Base-by-base conservation (phyloP, 2,797 vertebrate genomes). In the Platalea minor region DNA sequence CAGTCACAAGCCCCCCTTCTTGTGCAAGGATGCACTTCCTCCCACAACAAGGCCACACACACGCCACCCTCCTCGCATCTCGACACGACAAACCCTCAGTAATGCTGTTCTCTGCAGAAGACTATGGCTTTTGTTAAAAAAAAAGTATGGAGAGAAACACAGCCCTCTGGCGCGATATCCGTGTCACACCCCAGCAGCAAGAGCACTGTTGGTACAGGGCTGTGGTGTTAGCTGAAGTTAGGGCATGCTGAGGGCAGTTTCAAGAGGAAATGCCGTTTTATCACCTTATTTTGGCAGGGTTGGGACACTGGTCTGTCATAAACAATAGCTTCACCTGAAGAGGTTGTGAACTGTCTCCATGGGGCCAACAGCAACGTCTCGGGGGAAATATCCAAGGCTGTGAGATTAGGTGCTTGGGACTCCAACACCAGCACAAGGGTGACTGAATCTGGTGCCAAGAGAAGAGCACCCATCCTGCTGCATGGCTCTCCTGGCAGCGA, bases 341-440 rank as follows among this genome's bases (percentile, higher is more conserved):
- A 89, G 54, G 51, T 15, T 57, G 45, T 46, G 74, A 69, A 65
- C 29, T 16, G 50, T 57, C 46, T 79, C 45, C 4, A 1, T 3
- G 23, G 17, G 51, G 48, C 54, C 46, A 73, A 85, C 20, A 73
- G 84, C 46, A 77, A 56, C 4, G 3, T 63, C 43, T 63, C 4
- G 9, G 43, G 51, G 48, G 54, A 80, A 78, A 48, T 43, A 35
- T 0, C 6, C n/a, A 53, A n/a, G 24, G 39, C 29, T 73, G 69
- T 68, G 37, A 61, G 43, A 68, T 35, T 8, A 54, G 46, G 19
- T 33, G 41, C 50, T 77, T 43, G 39, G 67, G 18, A 79, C 23
- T 82, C 17, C 35, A 2, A 0, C 50, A 57, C 9, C 53, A 73
- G 45, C 0, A 0, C 31, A 64, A 59, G 29, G 64, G 45, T 17